Conservation (phyloP, 1,140 invertebrate genomes). For the Vollenhovia emeryi region DNA sequence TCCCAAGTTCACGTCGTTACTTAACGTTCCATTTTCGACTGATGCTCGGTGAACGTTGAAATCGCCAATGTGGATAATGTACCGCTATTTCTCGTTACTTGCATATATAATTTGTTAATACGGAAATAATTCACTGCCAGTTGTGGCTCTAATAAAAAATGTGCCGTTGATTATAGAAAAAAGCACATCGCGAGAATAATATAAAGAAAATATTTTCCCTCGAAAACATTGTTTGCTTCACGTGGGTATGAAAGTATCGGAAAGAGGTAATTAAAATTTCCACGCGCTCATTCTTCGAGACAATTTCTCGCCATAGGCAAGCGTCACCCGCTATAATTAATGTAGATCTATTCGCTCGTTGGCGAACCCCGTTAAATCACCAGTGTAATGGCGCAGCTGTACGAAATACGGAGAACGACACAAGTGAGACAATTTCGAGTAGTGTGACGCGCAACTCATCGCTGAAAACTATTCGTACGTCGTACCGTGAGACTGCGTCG, state of each 20-base stretch:
- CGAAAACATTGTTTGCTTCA: neutral
- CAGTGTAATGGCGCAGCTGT: neutral
- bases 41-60: neutral
- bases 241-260: neutral
- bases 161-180: neutral
- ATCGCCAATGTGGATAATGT: neutral
- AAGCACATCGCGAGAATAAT: neutral
- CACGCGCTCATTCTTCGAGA: neutral
- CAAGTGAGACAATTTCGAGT: slow-evolving; percentile 9
- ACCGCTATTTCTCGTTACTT: neutral
- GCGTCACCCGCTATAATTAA: neutral
- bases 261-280: neutral
- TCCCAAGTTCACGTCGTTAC: neutral
- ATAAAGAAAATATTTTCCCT: no score
- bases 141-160: neutral
- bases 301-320: neutral
- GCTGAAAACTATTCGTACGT: neutral
- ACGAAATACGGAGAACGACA: neutral
- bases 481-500: neutral
- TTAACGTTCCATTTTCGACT: neutral
- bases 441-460: neutral
- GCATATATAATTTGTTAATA: neutral
- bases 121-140: neutral
- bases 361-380: neutral
- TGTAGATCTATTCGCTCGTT: neutral